A percentile compares a stretch with the other conserved stretches of the same genome.
These are phyloP conservation scores for Pao palembangensis DNA, from an alignment of 2,113 vertebrate genomes.

Conservation along the genomic window DNA sequence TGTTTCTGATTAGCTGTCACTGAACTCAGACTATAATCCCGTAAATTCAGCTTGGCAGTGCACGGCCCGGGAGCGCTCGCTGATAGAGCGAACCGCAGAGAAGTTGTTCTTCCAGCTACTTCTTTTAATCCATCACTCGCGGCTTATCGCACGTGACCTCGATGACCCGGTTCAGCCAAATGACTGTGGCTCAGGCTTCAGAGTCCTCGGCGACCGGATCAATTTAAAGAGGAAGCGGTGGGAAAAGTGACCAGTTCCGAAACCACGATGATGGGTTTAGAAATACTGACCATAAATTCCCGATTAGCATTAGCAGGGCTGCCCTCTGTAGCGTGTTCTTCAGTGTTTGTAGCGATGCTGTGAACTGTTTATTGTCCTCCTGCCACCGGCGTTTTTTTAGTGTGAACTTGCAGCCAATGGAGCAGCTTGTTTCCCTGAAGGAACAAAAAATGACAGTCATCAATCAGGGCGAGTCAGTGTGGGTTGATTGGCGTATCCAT, in stretches of 20 bases:
- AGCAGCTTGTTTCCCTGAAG: constrained; percentile 15
- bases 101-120: constrained; percentile 43
- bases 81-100: constrained; percentile 41
- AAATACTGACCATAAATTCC: no score
- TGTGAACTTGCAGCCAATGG: constrained; percentile 5
- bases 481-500: constrained; percentile 66
- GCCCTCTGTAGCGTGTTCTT: no score
- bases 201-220: neutral
- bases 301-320: no score
- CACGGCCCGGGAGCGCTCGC: constrained; percentile 31
- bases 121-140: constrained; percentile 41
- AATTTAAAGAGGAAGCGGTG: neutral
- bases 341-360: no score
- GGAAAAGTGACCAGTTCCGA: no score
- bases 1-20: constrained; percentile 66
- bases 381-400: neutral
- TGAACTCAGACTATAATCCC: constrained; percentile 67
- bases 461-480: constrained; percentile 58
- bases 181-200: neutral
- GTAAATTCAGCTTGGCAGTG: constrained; percentile 48
- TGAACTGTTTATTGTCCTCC: no score
- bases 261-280: no score
- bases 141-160: constrained; percentile 35
- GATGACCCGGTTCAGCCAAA: constrained; percentile 11
- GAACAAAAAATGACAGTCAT: constrained; percentile 59